These are phyloP conservation scores for Molorchus minor DNA, from an alignment of 2,888 invertebrate species.

Conservation along the genomic window DNA sequence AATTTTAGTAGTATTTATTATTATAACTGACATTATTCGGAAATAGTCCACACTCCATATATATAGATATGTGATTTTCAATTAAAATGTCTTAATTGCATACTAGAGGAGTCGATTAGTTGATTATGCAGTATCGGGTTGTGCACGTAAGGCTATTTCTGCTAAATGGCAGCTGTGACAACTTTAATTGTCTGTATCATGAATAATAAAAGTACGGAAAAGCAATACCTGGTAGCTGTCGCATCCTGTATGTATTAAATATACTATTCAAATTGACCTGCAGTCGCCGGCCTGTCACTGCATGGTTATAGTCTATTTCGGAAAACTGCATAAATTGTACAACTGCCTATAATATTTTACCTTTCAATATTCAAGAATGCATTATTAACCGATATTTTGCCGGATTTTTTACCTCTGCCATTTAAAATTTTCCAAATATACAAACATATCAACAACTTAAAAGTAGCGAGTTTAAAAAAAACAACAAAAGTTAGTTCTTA, in stretches of 20 bases:
- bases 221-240: constrained; percentile 42
- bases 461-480: too few relatives aligned
- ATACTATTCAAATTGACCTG: constrained; percentile 23
- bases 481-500: too few relatives aligned
- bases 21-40: too few relatives aligned
- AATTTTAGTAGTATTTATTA: too few relatives aligned
- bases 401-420: too few relatives aligned
- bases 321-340: not conserved
- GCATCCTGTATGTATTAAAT: constrained; percentile 42
- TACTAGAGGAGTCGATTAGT: constrained; percentile 42
- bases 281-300: not conserved
- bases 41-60: constrained; percentile 12
- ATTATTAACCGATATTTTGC: too few relatives aligned
- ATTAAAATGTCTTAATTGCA: constrained; percentile 29
- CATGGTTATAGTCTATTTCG: not conserved
- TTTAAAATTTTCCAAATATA: too few relatives aligned
- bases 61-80: constrained; percentile 6
- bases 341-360: too few relatives aligned
- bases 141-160: constrained; percentile 46
- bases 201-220: constrained; percentile 48
- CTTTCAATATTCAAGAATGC: too few relatives aligned
- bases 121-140: constrained; percentile 41
- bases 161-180: constrained; percentile 48
- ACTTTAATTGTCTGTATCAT: constrained; percentile 46
- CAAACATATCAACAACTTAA: too few relatives aligned